A percentile compares a stretch with the other conserved stretches of the same genome.
Conservation (phyloP, 2,888 invertebrate genomes). For the Perithous albicinctus region DNA sequence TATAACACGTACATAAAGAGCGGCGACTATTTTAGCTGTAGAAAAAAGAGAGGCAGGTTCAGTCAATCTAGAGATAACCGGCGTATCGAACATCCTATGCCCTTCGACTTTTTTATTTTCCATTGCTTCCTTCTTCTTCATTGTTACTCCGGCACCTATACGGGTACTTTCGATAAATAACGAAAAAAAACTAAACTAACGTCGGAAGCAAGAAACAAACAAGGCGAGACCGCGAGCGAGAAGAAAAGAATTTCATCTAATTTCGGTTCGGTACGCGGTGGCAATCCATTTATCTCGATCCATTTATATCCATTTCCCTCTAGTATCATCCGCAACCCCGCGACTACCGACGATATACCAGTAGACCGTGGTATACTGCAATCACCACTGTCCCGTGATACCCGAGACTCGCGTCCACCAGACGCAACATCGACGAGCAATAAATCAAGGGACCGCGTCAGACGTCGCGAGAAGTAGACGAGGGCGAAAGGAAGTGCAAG, state of each 20-base stretch:
- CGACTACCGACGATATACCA: slow-evolving; percentile 25
- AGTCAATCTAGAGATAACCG: slow-evolving; percentile 13
- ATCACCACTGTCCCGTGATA: slow-evolving; percentile 51
- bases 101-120: slow-evolving; percentile 10
- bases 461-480: slow-evolving; percentile 28
- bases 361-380: slow-evolving; percentile 19
- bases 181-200: slow-evolving; percentile 5
- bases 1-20: slow-evolving; percentile 4
- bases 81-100: not conserved
- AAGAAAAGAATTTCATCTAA: slow-evolving; percentile 50
- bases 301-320: slow-evolving; percentile 62
- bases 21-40: not conserved
- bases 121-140: slow-evolving; percentile 13
- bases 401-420: slow-evolving; percentile 63
- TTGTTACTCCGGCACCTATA: slow-evolving; percentile 19
- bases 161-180: slow-evolving; percentile 35
- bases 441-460: slow-evolving; percentile 72
- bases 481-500: slow-evolving; percentile 33
- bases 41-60: slow-evolving; percentile 29
- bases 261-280: slow-evolving; percentile 37
- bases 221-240: not conserved
- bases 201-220: not conserved
- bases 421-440: slow-evolving; percentile 76
- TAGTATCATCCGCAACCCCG: slow-evolving; percentile 36
- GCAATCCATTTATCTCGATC: slow-evolving; percentile 58